These are phyloP conservation scores for Ornithoptera priamus DNA, from an alignment of 2,888 invertebrate genomes.

Conservation along the genomic window DNA sequence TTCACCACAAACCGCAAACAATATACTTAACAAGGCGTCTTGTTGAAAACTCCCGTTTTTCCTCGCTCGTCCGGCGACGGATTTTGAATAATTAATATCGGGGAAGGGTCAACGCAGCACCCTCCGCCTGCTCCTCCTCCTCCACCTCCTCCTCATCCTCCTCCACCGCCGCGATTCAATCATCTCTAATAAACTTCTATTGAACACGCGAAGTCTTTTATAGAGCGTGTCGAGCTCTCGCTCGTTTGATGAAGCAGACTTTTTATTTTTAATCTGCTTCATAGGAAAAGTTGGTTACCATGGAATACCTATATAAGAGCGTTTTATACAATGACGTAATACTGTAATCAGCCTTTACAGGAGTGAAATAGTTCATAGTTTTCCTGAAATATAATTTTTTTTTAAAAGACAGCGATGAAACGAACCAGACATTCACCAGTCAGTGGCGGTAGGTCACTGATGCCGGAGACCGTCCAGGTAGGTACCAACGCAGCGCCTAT, in stretches of 20 bases:
- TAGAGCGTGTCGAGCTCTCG: conserved; percentile 19
- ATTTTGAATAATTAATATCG: conserved; percentile 74
- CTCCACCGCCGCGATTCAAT: conserved; percentile 47
- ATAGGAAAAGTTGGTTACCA: too few species aligned
- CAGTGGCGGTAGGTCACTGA: too few species aligned
- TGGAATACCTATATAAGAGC: too few species aligned
- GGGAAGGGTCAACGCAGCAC: conserved; percentile 59
- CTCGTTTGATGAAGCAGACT: conserved; percentile 6
- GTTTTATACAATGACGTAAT: too few species aligned
- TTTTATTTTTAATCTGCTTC: too few species aligned
- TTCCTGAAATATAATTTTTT: too few species aligned
- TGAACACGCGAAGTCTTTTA: conserved; percentile 42
- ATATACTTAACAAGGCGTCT: conserved; percentile 51
- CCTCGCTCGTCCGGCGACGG: conserved; percentile 44
- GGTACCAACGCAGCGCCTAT: too few species aligned
- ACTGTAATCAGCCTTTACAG: too few species aligned
- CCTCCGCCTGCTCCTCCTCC: conserved; percentile 28
- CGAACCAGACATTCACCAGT: too few species aligned
- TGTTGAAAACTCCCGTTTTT: conserved; percentile 45
- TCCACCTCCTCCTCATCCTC: conserved; percentile 14
- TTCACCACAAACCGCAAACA: conserved; percentile 52
- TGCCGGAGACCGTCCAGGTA: too few species aligned
- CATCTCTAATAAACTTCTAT: conserved; percentile 70
- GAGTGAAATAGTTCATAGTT: too few species aligned
- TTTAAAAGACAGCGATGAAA: too few species aligned